Base-by-base conservation (phyloP, 2,888 invertebrate species). In the Cephus pulcher region DNA sequence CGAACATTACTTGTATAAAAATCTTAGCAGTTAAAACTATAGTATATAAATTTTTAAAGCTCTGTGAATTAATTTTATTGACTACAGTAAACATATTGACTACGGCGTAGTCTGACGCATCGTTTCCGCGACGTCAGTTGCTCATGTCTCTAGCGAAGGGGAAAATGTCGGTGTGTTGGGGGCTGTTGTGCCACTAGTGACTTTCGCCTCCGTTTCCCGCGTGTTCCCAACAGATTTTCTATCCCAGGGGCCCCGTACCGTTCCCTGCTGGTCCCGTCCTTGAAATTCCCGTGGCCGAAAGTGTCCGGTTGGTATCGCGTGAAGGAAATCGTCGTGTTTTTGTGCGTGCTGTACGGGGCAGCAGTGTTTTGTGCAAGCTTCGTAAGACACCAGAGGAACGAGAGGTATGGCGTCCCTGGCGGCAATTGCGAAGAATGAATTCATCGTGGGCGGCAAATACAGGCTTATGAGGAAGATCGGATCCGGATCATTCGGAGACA, bases 401-500 rank as follows among this genome's bases (percentile, higher is more conserved):
- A 74, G 35, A 33, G 35, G 34, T n/a, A 34, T 35, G n/a, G 35
- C n/a, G 34, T 32, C 74, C 32, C 34, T 74, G 32, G 35, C 34
- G 15, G 34, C 35, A 35, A 74, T 74, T 84, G 89, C 90, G 78
- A 94, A 94, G 92, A 93, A 93, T 90, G 97, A 97, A 92, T 95
- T 97, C 92, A 94, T 97, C 92, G 96, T 98, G 92, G 97, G 97
- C 92, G 97, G 96, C 90, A 98, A 97, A 93, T 99, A 98, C 94
- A 96, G 98, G 92, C 94, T 99, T 91, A 96, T 98, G 91, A 95
- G 98, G 89, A 98, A 98, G 95, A 98, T 99, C 92, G 98, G 99
- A 90, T 98, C 98, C 93, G 99, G 99, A 87, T 99, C 99, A 85
- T 99, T 99, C 92, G 99, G 99, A 91, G 99, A 99, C 93, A 99